Conservation (phyloP, 2,888 invertebrate species). For the Melanophora roralis region DNA sequence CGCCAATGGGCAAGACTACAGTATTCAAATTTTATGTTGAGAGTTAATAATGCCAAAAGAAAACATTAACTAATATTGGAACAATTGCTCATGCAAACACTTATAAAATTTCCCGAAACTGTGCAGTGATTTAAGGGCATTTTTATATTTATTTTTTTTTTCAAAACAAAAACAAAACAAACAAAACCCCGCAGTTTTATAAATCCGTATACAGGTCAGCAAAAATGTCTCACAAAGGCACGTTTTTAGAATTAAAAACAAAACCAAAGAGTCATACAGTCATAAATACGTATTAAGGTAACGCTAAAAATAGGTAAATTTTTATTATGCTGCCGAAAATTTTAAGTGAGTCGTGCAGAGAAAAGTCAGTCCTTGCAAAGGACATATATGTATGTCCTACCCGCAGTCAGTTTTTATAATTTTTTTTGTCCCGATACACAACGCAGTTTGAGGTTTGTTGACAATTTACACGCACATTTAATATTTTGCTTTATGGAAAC, state of each 20-base stretch:
- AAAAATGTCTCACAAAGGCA: neutral
- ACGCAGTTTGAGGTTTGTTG: constrained; percentile 47
- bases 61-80: no score
- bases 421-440: neutral
- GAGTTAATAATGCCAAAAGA: no score
- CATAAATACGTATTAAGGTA: constrained; percentile 44
- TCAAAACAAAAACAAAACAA: neutral
- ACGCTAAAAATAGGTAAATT: constrained; percentile 46
- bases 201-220: neutral
- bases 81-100: no score
- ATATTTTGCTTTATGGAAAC: neutral
- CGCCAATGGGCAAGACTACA: no score
- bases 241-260: constrained; percentile 15
- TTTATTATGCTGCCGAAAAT: neutral
- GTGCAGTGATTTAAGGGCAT: no score
- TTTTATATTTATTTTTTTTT: no score
- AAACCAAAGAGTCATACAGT: neutral
- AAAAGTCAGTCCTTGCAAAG: neutral
- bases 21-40: no score
- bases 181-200: constrained; percentile 8
- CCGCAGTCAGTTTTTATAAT: no score
- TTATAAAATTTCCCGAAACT: no score
- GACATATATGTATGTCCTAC: neutral
- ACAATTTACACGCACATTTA: constrained; percentile 50
- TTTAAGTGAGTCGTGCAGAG: constrained; percentile 17